Evolutionary conservation across 1,140 invertebrate genomes (phyloP).

Genomic region (Dermatophagoides farinae): DNA sequence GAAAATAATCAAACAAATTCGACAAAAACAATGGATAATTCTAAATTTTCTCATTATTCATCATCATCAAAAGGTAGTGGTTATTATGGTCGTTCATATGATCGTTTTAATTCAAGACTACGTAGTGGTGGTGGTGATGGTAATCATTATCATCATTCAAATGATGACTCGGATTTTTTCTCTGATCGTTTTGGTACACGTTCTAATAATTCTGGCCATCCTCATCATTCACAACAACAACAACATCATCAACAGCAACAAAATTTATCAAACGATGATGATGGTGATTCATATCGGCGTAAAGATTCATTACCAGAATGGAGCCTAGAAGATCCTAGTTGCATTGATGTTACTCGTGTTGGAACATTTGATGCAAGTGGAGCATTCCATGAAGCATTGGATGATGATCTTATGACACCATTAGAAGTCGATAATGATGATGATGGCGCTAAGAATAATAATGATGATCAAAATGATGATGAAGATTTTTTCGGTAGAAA

Average conservation of each 20-base stretch:
- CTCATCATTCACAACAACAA: background rate
- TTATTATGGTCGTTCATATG: too few relatives aligned
- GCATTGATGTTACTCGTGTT: conserved; percentile 37
- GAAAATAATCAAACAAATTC: too few relatives aligned
- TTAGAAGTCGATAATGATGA: conserved; percentile 23
- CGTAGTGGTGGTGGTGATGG: too few relatives aligned
- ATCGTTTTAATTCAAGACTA: too few relatives aligned
- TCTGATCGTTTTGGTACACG: background rate
- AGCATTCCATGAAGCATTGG: conserved; percentile 37
- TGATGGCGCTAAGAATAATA: conserved; percentile 20
- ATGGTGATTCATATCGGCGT: conserved; percentile 14
- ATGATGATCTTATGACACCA: conserved; percentile 8
- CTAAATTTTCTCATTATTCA: background rate
- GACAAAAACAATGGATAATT: background rate
- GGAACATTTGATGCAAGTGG: conserved; percentile 67
- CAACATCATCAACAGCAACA: background rate
- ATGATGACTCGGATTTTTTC: too few relatives aligned
- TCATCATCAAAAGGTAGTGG: too few relatives aligned
- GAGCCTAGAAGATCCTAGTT: conserved; percentile 25
- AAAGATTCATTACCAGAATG: conserved; percentile 27
- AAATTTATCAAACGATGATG: background rate
- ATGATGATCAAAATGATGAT: background rate
- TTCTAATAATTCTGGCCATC: background rate
- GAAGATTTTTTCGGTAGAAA: background rate
- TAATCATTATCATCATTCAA: too few relatives aligned